Conservation (phyloP, 2,113 vertebrate species). For the Tretioscincus oriximinensis region DNA sequence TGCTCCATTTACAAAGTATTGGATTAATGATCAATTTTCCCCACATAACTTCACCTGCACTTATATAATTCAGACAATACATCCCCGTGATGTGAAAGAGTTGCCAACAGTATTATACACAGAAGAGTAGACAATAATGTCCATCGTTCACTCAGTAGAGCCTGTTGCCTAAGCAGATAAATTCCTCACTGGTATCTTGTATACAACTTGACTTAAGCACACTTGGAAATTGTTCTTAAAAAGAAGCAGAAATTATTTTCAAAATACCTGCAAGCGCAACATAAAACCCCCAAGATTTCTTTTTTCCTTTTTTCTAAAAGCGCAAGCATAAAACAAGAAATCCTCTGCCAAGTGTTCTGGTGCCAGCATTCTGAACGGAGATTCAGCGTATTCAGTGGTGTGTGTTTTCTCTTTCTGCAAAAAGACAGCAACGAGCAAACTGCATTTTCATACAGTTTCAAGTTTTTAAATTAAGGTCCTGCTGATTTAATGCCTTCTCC, state of each 20-base stretch:
- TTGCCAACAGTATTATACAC: not conserved
- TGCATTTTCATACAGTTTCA: constrained; percentile 82
- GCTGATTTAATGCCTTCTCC: constrained; percentile 82
- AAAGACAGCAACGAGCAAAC: constrained; percentile 73
- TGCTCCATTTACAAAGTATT: constrained; percentile 45
- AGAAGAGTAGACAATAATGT: not conserved
- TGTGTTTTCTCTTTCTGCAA: constrained; percentile 59
- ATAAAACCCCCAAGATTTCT: constrained; percentile 30
- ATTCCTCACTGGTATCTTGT: not conserved
- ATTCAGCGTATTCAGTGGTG: constrained; percentile 61
- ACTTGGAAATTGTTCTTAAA: not conserved
- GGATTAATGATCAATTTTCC: constrained; percentile 10
- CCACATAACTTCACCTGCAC: not conserved
- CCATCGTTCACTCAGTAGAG: not conserved
- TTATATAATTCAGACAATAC: not conserved
- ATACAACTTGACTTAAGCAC: too few species aligned
- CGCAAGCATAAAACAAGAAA: not conserved
- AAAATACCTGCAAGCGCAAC: constrained; percentile 42
- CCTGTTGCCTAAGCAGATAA: too few species aligned
- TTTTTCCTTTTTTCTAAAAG: not conserved
- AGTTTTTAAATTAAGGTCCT: constrained; percentile 85
- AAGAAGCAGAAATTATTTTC: too few species aligned
- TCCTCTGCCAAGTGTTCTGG: constrained; percentile 57
- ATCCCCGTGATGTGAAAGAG: not conserved
- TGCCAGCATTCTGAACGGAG: constrained; percentile 70